Base-by-base conservation (phyloP, 2,797 vertebrate species). In the Notolepis coatsorum region DNA sequence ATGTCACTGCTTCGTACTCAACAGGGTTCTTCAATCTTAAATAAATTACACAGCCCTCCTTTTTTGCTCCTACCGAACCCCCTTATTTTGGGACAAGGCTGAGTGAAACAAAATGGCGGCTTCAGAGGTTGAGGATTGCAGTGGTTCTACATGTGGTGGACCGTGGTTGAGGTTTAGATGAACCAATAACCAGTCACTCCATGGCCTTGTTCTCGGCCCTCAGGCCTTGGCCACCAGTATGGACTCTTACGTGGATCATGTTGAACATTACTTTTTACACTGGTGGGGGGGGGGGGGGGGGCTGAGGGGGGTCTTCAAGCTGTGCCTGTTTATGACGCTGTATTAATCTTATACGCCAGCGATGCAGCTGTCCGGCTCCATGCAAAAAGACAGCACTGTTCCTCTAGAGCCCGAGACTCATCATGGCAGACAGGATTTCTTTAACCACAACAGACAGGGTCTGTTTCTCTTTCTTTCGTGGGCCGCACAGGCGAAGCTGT, bases 1-100 rank as follows among this genome's bases (percentile, higher is more conserved):
- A 92, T 87, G 90, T 80, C 65, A 85, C 90, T 76, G 90, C 90
- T 85, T 69, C 80, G 81, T 81, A 81, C 91, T 86, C 89, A 84
- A 65, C 50, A 84, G 89, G 90, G 85, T 80, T 92, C 77, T 75
- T 74, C 61, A 78, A 91, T 70, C 90, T 88, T 5, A 71, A 61
- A 62, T 56, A 74, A 89, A 94, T 84, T 52, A 79, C 56, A 48
- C 56, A 48, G 53, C 61, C 15, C 15, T 77, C 83, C 61, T 20
- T 6, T 28, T 49, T 8, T 6, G 41, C n/a, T n/a, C n/a, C n/a
- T n/a, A 21, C 18, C 30, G 17, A 46, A 24, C 6, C 31, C 25
- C 27, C 2, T 31, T 13, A 23, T n/a, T 54, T 46, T 30, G 38
- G 45, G 31, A 47, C 18, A 20, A 15, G 27, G 56, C 56, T 17